Conservation (phyloP, 2,113 vertebrate genomes). For the Sapayoa aenigma region DNA sequence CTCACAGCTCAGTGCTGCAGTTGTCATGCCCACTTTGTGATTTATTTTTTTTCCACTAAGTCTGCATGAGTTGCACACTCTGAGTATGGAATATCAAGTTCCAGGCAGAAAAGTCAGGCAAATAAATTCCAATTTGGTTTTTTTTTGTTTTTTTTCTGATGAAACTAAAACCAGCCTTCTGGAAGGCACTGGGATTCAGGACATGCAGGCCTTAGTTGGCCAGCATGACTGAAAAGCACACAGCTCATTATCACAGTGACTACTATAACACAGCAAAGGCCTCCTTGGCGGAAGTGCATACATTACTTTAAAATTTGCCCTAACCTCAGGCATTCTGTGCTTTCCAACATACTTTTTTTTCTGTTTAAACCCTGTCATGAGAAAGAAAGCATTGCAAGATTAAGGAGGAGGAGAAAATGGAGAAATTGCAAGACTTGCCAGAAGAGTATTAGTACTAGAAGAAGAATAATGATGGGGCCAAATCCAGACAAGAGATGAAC, state of each 20-base stretch:
- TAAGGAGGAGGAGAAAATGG: neutral
- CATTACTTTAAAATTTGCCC: neutral
- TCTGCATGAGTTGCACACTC: neutral
- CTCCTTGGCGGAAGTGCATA: neutral
- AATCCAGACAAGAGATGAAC: neutral
- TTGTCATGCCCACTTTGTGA: fast-evolving
- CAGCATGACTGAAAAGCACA: neutral
- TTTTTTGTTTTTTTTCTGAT: neutral
- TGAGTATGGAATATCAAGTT: neutral
- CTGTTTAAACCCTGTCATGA: neutral
- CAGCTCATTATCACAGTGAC: neutral
- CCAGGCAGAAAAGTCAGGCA: neutral
- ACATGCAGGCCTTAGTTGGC: neutral
- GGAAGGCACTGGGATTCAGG: neutral
- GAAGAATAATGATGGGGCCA: neutral
- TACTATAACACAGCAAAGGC: fast-evolving
- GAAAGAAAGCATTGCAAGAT: neutral
- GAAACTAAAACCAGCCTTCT: neutral
- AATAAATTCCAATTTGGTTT: neutral
- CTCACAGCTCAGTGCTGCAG: neutral
- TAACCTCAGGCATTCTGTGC: neutral
- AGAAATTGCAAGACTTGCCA: neutral
- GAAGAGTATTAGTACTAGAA: neutral
- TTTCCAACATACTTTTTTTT: neutral
- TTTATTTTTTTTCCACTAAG: neutral